These are phyloP conservation scores for Amiota mariae DNA, from an alignment of 2,888 invertebrate genomes.

Conservation along the genomic window DNA sequence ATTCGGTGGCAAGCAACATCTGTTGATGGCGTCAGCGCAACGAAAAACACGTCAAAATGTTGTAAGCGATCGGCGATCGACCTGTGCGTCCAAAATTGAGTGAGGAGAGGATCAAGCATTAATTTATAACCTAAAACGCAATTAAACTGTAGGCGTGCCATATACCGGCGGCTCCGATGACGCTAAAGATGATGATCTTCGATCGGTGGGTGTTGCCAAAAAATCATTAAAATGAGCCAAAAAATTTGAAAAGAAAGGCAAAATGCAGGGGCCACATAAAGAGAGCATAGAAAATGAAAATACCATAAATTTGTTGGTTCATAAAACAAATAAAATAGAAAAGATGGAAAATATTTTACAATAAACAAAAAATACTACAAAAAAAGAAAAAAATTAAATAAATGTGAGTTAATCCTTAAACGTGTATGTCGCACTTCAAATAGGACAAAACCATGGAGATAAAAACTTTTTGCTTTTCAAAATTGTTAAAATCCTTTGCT, in stretches of 20 bases:
- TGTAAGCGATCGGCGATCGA: background rate
- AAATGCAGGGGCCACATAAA: too few species aligned
- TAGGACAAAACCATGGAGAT: background rate
- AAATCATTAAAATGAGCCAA: conserved; percentile 7
- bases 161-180: background rate
- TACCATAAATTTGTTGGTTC: too few species aligned
- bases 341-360: conserved; percentile 1
- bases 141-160: conserved; percentile 29
- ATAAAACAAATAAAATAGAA: conserved; percentile 1
- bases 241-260: background rate
- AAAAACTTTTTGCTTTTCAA: background rate
- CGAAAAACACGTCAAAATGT: conserved; percentile 35
- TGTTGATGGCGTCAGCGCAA: conserved; percentile 25
- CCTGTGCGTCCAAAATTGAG: background rate
- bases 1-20: conserved; percentile 18
- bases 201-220: conserved; percentile 9
- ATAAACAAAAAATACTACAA: background rate
- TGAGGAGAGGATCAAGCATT: background rate
- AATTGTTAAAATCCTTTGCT: conserved; percentile 26
- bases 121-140: conserved; percentile 26
- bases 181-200: too few species aligned
- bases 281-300: too few species aligned
- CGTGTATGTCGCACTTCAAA: conserved; percentile 22
- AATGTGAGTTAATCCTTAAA: background rate
- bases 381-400: conserved; percentile 7